Evolutionary conservation across 2,113 vertebrate species (phyloP), one percentile per base, ranked within the genome.

Genomic region (Steatornis caripensis): DNA sequence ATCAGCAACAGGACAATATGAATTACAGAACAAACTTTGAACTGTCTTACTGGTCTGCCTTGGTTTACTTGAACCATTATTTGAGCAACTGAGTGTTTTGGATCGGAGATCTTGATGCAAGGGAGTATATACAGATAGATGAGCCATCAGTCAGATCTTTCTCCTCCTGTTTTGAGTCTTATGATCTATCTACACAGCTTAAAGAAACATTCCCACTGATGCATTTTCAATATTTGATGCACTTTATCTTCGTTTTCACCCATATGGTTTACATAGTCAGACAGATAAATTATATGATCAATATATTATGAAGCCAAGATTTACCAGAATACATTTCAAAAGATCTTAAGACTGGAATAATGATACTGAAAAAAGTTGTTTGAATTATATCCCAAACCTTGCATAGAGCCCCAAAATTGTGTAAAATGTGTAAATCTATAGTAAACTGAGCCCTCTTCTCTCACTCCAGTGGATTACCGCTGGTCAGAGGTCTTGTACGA

Each of bases 401-500:
- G 29, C 45, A 89, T 39, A 93, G 72, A 85, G 34, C 11, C 34
- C 49, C 15, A 5, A 84, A 91, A 84, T 30, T 61, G n/a, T n/a
- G n/a, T n/a, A n/a, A n/a, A n/a, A n/a, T 76, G 9, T 49, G 43
- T 55, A 84, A 79, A 90, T 30, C 57, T 84, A 15, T 7, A 53
- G 53, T 69, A 80, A 92, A 92, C 37, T 70, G 29, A 87, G 61
- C 22, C 64, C 34, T 62, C 49, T 93, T 78, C 41, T 69, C 70
- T 90, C 76, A 83, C 94, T 95, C 65, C 80, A 87, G 58, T 49
- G 41, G 43, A 83, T 87, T 87, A 91, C 13, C 14, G 13, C 37
- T 61, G 87, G 91, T 85, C 80, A 96, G 29, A 92, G 90, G 69
- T 95, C 88, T 87, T 93, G 37, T 48, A 83, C 48, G 76, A 78